Conservation (phyloP, 1,140 invertebrate genomes). For the Portunus trituberculatus region DNA sequence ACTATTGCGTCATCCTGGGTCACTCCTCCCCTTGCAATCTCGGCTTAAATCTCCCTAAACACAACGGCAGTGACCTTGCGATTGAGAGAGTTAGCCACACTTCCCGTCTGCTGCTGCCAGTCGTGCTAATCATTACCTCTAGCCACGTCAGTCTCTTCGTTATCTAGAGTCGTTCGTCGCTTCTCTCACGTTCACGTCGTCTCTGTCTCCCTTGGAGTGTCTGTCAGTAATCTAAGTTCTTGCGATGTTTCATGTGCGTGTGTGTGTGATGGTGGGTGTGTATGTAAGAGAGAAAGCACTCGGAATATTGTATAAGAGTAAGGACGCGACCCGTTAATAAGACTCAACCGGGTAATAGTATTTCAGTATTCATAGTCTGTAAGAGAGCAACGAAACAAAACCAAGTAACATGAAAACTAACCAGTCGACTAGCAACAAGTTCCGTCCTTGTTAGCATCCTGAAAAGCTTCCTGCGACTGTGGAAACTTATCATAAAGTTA, state of each 20-base stretch:
- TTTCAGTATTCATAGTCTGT: neutral
- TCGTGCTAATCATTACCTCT: neutral
- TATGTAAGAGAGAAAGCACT: neutral
- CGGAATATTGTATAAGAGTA: no score
- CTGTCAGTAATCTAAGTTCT: neutral
- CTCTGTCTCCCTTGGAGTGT: neutral
- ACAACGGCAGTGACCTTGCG: neutral
- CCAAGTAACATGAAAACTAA: neutral
- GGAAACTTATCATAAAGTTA: conserved; percentile 3
- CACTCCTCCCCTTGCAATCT: neutral
- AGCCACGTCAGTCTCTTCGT: neutral
- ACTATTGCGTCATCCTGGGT: neutral
- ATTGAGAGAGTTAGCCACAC: neutral
- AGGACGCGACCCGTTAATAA: no score
- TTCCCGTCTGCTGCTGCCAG: neutral
- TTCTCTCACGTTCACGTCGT: neutral
- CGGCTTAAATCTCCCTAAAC: neutral
- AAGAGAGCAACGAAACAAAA: neutral
- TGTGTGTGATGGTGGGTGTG: no score
- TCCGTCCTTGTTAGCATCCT: neutral
- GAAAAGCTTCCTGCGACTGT: neutral
- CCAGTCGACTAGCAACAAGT: neutral
- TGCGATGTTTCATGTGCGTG: no score
- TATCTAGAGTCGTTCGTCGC: neutral
- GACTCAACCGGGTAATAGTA: neutral